Evolutionary conservation across 2,113 vertebrate species (phyloP).

Genomic region (Cyphomyrus plagiostoma): DNA sequence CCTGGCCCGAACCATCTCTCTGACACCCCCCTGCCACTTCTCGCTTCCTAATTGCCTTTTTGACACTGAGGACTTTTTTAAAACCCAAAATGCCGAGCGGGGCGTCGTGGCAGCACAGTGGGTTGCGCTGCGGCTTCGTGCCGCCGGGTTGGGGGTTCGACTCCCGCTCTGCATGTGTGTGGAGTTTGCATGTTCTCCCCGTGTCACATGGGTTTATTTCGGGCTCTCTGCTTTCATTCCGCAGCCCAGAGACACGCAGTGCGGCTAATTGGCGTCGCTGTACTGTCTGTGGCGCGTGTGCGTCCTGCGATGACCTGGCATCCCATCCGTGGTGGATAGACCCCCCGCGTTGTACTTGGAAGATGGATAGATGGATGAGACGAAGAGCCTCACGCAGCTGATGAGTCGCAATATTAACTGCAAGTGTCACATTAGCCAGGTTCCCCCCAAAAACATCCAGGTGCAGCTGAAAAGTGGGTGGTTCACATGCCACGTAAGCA

Average conservation of each 20-base stretch:
- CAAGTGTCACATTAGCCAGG: neutral
- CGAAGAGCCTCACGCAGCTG: neutral
- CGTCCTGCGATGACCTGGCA: neutral
- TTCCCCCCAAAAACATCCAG: neutral
- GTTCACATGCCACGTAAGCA: neutral
- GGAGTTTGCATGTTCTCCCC: neutral
- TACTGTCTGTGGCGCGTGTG: neutral
- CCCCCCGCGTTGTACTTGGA: neutral
- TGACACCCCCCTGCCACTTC: slow-evolving; percentile 16
- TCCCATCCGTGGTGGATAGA: neutral
- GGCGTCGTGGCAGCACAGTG: neutral
- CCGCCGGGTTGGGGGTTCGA: neutral
- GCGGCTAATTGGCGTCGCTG: neutral
- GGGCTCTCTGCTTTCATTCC: neutral
- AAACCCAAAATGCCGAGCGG: neutral
- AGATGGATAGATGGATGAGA: neutral
- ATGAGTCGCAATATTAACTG: neutral
- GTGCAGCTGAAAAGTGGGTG: neutral
- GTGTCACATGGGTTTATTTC: neutral
- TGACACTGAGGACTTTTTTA: neutral
- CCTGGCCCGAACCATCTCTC: slow-evolving; percentile 26
- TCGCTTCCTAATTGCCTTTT: slow-evolving; percentile 10
- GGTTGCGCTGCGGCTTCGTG: neutral
- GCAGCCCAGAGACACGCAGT: neutral
- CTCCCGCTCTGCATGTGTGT: neutral